Evolutionary conservation across 2,113 vertebrate species (phyloP).

Genomic region (Gopherus evgoodei): DNA sequence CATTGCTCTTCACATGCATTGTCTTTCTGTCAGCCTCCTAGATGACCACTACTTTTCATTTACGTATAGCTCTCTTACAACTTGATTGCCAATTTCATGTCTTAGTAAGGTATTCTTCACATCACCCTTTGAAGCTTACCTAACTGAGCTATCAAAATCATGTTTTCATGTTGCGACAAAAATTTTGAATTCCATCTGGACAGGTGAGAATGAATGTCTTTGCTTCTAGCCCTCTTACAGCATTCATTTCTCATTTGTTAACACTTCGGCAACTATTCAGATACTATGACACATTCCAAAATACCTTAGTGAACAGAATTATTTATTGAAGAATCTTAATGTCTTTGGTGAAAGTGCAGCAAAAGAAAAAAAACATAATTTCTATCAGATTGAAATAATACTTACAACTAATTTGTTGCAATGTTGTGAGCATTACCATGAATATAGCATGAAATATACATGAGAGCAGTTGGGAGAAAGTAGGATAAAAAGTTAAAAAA

Average conservation of each 20-base stretch:
- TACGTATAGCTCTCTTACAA: background rate
- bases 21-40: background rate
- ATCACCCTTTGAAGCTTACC: background rate
- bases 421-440: background rate
- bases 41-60: background rate
- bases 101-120: background rate
- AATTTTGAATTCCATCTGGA: background rate
- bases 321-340: background rate
- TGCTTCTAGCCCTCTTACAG: background rate
- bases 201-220: background rate
- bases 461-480: background rate
- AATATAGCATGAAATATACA: background rate
- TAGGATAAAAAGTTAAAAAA: background rate
- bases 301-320: background rate
- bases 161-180: background rate
- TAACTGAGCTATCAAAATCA: background rate
- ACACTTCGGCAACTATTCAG: background rate
- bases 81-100: background rate
- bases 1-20: background rate
- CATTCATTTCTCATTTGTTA: background rate
- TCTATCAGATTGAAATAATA: background rate
- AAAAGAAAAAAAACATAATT: background rate
- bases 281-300: background rate
- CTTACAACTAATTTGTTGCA: background rate
- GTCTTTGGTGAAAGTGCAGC: background rate